Percentiles rank a stretch among this genome's conserved stretches.
Conservation (phyloP, 2,113 vertebrate genomes). For the Rafetus swinhoei region DNA sequence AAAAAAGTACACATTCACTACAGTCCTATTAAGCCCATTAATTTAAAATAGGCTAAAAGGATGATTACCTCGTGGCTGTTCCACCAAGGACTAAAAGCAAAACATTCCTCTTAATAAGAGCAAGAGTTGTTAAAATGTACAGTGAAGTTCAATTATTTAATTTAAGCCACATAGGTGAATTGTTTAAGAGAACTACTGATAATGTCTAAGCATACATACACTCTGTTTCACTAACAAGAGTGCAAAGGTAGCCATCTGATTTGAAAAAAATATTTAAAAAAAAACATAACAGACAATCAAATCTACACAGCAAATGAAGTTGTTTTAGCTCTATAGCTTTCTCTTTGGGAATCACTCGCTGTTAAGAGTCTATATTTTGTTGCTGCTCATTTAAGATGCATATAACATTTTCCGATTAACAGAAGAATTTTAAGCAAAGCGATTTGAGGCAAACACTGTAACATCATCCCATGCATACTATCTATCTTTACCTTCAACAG, state of each 20-base stretch:
- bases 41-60: conserved; percentile 30
- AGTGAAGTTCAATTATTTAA: rapidly evolving
- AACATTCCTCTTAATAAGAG: conserved; percentile 23
- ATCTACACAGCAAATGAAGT: not conserved
- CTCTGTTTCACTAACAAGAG: rapidly evolving
- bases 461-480: not conserved
- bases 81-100: conserved; percentile 7
- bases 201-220: not conserved
- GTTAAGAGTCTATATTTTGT: not conserved
- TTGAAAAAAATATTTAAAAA: not conserved
- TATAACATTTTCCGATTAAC: conserved; percentile 18
- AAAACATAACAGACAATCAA: not conserved
- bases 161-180: conserved; percentile 20
- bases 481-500: not conserved
- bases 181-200: not conserved
- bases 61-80: conserved; percentile 38
- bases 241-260: not conserved
- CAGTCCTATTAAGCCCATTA: conserved; percentile 41
- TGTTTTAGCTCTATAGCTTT: not conserved
- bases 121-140: conserved; percentile 32
- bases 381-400: not conserved
- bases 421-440: conserved; percentile 30
- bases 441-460: not conserved
- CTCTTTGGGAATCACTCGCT: not conserved
- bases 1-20: not conserved